Base-by-base conservation (phyloP, 2,888 invertebrate species). In the Linyphia triangularis region DNA sequence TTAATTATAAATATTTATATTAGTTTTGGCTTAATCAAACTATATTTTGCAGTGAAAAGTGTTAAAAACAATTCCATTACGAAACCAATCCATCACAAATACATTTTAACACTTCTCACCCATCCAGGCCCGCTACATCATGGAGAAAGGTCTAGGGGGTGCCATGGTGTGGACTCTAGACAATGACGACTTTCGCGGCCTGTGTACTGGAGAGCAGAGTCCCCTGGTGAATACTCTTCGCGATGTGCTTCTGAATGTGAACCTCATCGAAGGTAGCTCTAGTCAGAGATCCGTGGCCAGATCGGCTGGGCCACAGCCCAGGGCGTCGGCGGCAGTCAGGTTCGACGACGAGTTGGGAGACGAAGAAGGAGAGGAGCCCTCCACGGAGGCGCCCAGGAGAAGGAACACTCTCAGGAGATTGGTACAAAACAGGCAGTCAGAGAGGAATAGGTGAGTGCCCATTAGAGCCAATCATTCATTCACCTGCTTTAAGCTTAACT, bases 161-260 rank as follows among this genome's bases (percentile, higher is more conserved):
- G 96, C 97, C 73, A 97, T 97, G 97, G 96, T 96, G 93, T 97
- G 97, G 97, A 96, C 97, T 0, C 96, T 98, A 91, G 98, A 98
- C 93, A 98, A 97, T 92, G 98, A 98, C 90, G 98, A 98, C 92
- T 98, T 98, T 94, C 95, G 97, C 69, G 98, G 98, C n/a, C 95
- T 94, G 43, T 98, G 98, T 92, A 96, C 96, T 90, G 96, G 95
- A 30, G 95, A 96, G 92, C 96, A 97, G 0, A 98, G 97, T 93
- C 98, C 98, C 0, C 93, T 98, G 70, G 97, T 98, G 90, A 97
- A 97, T 92, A 97, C 97, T 0, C 22, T 91, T 26, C 78, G 91
- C 6, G 85, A 89, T 9, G 82, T 89, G 1, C 30, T 90, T 33
- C 67, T 91, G 6, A 28, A 65, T 3, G 63, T 86, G 0, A 90